Base-by-base conservation (phyloP, 2,113 vertebrate genomes). In the Anolis sagrei region DNA sequence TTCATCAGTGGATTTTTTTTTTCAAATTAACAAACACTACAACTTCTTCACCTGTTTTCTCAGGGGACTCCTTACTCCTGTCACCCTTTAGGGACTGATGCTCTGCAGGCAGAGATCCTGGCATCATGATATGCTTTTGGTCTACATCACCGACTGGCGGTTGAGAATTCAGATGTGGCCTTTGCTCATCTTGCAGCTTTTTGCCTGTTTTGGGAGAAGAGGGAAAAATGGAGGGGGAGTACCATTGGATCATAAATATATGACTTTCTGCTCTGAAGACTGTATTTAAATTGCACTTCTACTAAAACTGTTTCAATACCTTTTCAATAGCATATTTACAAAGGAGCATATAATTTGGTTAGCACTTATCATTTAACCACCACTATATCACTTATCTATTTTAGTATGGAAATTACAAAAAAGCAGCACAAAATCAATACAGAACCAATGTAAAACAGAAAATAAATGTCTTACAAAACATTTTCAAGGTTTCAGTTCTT, bases 191-290 rank as follows among this genome's bases (percentile, higher is more conserved):
- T 85, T 1, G 14, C 11, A 3, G 54, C 19, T 7, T 62, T 61
- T 88, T 94, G 88, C 92, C 96, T 96, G 87, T 85, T 81, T 90
- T 88, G 93, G 76, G 85, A n/a, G 61, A 69, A 89, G 29, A 89
- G 29, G 88, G 21, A 84, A 76, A 34, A 8, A 49, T 82, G 77
- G 21, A 16, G 34, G 34, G 69, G 84, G 1, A 1, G 14, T 48
- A 0, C 74, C 8, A 18, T 6, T 51, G 68, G 29, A 82, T 84
- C 77, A 84, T 0, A 1, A 34, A 4, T 0, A 79, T 18, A 70
- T 62, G 25, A 54, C 13, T 58, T 4, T 25, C 0, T 2, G 25
- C 1, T 32, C 29, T 27, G 1, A 32, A 10, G 5, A 70, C 23
- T 54, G 27, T 54, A 7, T 49, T 76, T 49, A 49, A 83, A 49